Percentiles rank a stretch among this genome's conserved stretches.
These are phyloP conservation scores for Callyntrura sp. DNA, from an alignment of 2,888 invertebrate genomes.

Conservation along the genomic window DNA sequence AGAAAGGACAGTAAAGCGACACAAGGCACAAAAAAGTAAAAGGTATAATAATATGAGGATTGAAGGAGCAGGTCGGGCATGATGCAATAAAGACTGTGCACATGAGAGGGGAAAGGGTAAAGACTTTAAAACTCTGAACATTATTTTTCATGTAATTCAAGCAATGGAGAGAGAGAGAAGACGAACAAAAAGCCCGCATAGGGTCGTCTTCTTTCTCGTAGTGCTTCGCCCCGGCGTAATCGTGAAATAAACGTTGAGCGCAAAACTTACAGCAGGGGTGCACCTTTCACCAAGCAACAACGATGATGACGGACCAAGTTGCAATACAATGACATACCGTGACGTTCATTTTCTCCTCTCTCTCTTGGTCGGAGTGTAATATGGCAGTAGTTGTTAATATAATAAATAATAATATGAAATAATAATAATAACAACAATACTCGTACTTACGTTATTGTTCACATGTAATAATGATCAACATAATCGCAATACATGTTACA, in stretches of 20 bases:
- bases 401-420: not conserved
- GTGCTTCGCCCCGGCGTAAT: not conserved
- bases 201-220: constrained; percentile 46
- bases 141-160: constrained; percentile 67
- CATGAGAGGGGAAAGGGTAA: constrained; percentile 70
- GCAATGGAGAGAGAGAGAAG: constrained; percentile 39
- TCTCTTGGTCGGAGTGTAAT: constrained; percentile 5
- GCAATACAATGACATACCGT: constrained; percentile 49
- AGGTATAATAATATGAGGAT: constrained; percentile 11
- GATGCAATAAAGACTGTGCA: constrained; percentile 34
- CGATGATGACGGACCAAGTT: constrained; percentile 4
- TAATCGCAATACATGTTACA: constrained; percentile 67
- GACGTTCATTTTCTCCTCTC: constrained; percentile 52
- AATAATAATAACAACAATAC: constrained; percentile 26
- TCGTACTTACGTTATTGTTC: constrained; percentile 56
- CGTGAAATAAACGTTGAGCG: constrained; percentile 27
- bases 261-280: constrained; percentile 3
- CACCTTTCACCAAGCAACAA: constrained; percentile 63
- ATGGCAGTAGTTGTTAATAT: not conserved
- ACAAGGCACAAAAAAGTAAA: constrained; percentile 39
- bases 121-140: constrained; percentile 69
- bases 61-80: constrained; percentile 28
- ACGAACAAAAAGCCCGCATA: constrained; percentile 70
- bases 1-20: constrained; percentile 72
- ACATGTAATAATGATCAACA: constrained; percentile 72